Evolutionary conservation across 2,113 vertebrate species (phyloP), one percentile per base, ranked within the genome.

Genomic region (Platysteira castanea): DNA sequence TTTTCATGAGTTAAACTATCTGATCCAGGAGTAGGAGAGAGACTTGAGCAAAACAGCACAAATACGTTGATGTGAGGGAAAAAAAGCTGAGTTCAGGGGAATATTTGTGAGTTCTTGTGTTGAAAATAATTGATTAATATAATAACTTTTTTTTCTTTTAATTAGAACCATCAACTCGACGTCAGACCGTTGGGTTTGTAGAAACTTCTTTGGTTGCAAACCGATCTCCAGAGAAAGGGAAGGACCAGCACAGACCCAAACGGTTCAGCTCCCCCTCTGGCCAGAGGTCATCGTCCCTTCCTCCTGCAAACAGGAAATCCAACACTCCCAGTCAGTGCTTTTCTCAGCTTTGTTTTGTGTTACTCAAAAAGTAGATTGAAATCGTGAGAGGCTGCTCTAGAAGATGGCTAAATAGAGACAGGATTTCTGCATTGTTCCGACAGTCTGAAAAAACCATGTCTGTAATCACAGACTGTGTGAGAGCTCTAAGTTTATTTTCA

Each of bases 241-340:
- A 42, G 54, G 92, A 96, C 39, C 98, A 98, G 6, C 98, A 98
- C 44, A 98, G 98, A 95, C 97, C 97, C 10, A 99, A 98, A 97
- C 98, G 98, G 69, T 98, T 98, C 91, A 96, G 97, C 87, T 98
- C 98, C 41, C 98, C 98, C 11, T 98, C 97, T 46, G 97, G 98
- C 20, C 98, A 99, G 95, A 98, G 99, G 54, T 99, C 99, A 1
- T 99, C 99, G 0, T 99, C 99, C 53, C 97, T 99, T 63, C 99
- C 99, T 68, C 99, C 99, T 83, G 96, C 98, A 15, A 98, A 95
- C 90, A 98, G 99, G 49, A 98, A 98, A 95, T 75, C 96, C 70
- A 97, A 41, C 14, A 98, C 98, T 56, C 99, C 99, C 78, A 98
- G 99, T 99, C 98, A 91, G 98, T 81, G 76, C 89, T 30, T 57